These are phyloP conservation scores for Psittacus erithacus DNA, from an alignment of 2,113 vertebrate genomes.

Conservation along the genomic window DNA sequence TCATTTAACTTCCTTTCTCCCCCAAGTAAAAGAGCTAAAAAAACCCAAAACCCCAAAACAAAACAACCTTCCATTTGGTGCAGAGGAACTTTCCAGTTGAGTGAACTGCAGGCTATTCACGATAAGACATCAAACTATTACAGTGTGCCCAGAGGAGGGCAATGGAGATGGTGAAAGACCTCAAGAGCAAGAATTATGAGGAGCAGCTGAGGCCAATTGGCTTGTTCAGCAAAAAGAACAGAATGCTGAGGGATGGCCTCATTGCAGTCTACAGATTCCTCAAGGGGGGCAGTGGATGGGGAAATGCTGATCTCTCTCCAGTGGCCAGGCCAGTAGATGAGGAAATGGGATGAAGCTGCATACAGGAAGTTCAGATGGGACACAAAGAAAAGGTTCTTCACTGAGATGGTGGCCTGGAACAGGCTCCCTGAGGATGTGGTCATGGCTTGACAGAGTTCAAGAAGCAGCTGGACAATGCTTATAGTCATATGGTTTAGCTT, in stretches of 20 bases:
- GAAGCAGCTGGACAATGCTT: accelerated
- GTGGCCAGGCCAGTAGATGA: accelerated
- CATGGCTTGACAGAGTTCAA: not conserved
- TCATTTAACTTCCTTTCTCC: not conserved
- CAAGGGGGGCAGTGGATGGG: accelerated
- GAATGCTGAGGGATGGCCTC: not conserved
- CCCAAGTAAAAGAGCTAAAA: not conserved
- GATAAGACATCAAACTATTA: not conserved
- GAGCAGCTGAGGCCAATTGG: not conserved
- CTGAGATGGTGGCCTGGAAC: not conserved
- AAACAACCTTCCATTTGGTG: not conserved
- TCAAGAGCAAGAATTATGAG: accelerated
- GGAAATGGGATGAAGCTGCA: not conserved
- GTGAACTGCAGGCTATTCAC: not conserved
- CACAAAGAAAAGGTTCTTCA: not conserved
- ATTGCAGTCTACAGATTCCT: accelerated
- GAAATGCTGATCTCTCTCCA: not conserved
- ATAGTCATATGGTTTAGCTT: not conserved
- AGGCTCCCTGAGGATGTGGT: not conserved
- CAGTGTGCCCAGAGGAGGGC: not conserved
- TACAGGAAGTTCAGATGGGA: not conserved
- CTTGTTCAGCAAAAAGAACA: not conserved
- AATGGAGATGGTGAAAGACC: not conserved
- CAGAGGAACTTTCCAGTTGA: not conserved
- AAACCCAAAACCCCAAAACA: no score